Conservation (phyloP, 2,113 vertebrate genomes). For the Erythrocercus mccallii region DNA sequence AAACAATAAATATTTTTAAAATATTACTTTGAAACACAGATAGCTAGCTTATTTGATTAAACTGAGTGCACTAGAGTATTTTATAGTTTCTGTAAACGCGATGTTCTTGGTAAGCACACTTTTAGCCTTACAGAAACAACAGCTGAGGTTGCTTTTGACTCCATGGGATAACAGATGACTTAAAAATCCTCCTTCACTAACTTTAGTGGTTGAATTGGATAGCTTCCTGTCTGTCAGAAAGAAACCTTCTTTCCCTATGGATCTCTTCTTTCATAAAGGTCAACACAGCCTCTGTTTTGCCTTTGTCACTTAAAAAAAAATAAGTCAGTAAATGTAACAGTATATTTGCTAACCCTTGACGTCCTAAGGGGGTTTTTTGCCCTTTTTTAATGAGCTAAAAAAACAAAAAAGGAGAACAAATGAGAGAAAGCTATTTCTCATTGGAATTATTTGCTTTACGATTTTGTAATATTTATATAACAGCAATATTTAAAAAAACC, state of each 20-base stretch:
- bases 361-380: rapidly evolving
- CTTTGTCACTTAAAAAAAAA: not conserved
- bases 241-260: not conserved
- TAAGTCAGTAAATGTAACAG: not conserved
- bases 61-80: not conserved
- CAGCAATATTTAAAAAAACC: not conserved
- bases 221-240: not conserved
- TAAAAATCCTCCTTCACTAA: not conserved
- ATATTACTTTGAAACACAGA: not conserved
- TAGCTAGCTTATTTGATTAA: not conserved
- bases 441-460: not conserved
- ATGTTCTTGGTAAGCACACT: not conserved
- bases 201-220: not conserved
- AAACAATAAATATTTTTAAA: not conserved
- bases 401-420: not conserved
- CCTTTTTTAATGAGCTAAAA: not conserved
- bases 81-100: not conserved
- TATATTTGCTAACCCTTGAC: not conserved
- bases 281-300: not conserved
- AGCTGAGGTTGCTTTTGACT: not conserved
- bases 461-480: not conserved
- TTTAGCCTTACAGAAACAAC: not conserved
- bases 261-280: not conserved
- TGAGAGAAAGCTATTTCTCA: not conserved
- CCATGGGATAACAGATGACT: not conserved